Conservation (phyloP, 2,797 vertebrate species). For the Clangula hyemalis region DNA sequence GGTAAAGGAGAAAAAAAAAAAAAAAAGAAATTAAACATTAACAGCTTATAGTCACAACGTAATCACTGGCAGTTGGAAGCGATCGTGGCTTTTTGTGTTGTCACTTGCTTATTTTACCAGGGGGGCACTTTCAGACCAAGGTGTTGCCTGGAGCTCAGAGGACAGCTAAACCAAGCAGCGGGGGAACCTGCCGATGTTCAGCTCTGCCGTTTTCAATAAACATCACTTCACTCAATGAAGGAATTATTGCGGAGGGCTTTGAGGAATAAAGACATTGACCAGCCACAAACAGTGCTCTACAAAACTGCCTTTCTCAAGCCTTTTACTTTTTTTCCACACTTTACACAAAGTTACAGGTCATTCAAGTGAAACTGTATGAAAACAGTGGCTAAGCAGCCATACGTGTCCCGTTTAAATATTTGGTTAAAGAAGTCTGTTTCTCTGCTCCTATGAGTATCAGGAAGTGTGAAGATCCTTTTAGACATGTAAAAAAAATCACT, state of each 20-base stretch:
- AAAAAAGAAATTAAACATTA: background rate
- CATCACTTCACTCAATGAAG: background rate
- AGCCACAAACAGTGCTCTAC: conserved; percentile 25
- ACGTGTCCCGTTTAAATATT: conserved; percentile 48
- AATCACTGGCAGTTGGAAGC: background rate
- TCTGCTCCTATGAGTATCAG: conserved; percentile 6
- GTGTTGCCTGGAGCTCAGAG: background rate
- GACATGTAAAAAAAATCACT: background rate
- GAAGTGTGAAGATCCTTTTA: conserved; percentile 52
- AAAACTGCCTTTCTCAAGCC: conserved; percentile 36
- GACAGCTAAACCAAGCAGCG: conserved; percentile 1
- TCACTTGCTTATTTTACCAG: conserved; percentile 16
- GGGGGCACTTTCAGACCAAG: background rate
- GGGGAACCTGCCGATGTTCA: conserved; percentile 31
- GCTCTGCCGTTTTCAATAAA: conserved; percentile 23
- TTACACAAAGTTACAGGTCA: conserved; percentile 19
- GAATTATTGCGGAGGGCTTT: conserved; percentile 49
- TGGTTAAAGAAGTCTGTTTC: conserved; percentile 45
- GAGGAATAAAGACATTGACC: conserved; percentile 27
- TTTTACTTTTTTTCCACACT: background rate
- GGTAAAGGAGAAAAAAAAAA: background rate
- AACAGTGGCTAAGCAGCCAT: conserved; percentile 20
- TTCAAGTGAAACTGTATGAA: conserved; percentile 41
- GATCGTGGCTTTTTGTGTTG: background rate
- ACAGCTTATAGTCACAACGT: background rate